Base-by-base conservation (phyloP, 2,888 invertebrate genomes). In the Hesperia comma region DNA sequence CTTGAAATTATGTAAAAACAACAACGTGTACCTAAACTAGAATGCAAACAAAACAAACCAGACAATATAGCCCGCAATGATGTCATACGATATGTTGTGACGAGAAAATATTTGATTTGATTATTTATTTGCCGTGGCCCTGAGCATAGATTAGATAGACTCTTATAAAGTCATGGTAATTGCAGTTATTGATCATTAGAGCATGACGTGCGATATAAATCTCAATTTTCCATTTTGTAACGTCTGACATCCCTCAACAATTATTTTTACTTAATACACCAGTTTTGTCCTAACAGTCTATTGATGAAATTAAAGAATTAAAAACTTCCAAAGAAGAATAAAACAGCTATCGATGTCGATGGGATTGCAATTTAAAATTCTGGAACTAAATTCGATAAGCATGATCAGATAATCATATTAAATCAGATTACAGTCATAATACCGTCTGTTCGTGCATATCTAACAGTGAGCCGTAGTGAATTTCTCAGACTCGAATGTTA, bases 81-180 rank as follows among this genome's bases (percentile, higher is more conserved):
- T 51, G 51, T 63, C 63, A 63, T 51, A 21, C 15, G 10, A 7
- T 49, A 46, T 56, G 57, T 57, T 26, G 57, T 51, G 40, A 26
- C 57, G 17, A 57, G 63, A 63, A 49, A 63, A 57, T 63, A 63
- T 63, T 63, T 63, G 57, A 63, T 57, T 63, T 51, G 57, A 57
- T 57, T 63, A 63, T 57, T 57, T 63, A 63, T 57, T 63, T 41
- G 17, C 57, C 51, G 57, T 21, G 63, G 63, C 63, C 63, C 49
- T 63, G 57, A 63, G 63, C 40, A 33, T 40, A 26, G 63, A 63
- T 63, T 63, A 63, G 63, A 63, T 63, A 63, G 51, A 51, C 37
- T 5, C 51, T 26, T 57, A 51, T 63, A 57, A 40, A 63, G 57
- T 26, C 37, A 56, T 51, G 55, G 56, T 63, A 63, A 57, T 51